These are phyloP conservation scores for Characodon lateralis DNA, from an alignment of 2,797 vertebrate species.

Conservation along the genomic window DNA sequence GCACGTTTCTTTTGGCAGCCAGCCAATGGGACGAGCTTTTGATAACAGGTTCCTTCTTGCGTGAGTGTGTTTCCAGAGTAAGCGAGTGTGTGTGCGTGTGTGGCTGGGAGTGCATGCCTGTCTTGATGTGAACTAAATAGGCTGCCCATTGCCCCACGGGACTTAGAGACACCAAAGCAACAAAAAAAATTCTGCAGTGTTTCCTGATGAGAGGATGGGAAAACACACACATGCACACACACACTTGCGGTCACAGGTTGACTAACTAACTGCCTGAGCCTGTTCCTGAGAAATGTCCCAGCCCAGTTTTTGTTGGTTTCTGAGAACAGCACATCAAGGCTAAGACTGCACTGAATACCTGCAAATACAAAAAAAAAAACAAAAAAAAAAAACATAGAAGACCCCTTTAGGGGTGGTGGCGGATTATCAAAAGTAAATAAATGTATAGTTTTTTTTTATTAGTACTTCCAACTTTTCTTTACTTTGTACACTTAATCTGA, in stretches of 20 bases:
- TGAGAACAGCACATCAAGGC: neutral
- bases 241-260: constrained; percentile 17
- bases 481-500: neutral
- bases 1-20: constrained; percentile 81
- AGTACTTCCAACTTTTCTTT: neutral
- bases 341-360: constrained; percentile 15
- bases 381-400: neutral
- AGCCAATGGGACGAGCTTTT: constrained; percentile 79
- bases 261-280: constrained; percentile 49
- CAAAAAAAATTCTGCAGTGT: constrained; percentile 47
- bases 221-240: constrained; percentile 32
- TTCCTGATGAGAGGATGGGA: constrained; percentile 62
- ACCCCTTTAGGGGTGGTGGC: neutral
- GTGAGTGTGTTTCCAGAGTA: constrained; percentile 55
- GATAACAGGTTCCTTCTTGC: constrained; percentile 83
- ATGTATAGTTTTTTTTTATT: neutral
- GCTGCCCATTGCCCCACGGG: constrained; percentile 72
- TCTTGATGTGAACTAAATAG: constrained; percentile 64
- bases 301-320: constrained; percentile 29
- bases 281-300: constrained; percentile 51
- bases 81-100: constrained; percentile 34
- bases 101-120: constrained; percentile 28
- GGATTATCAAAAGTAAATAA: neutral
- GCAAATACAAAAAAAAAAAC: neutral
- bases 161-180: constrained; percentile 62